Percentiles rank a stretch among this genome's conserved stretches.
These are phyloP conservation scores for Drosophila anomelani DNA, from an alignment of 2,888 invertebrate genomes.

Conservation along the genomic window DNA sequence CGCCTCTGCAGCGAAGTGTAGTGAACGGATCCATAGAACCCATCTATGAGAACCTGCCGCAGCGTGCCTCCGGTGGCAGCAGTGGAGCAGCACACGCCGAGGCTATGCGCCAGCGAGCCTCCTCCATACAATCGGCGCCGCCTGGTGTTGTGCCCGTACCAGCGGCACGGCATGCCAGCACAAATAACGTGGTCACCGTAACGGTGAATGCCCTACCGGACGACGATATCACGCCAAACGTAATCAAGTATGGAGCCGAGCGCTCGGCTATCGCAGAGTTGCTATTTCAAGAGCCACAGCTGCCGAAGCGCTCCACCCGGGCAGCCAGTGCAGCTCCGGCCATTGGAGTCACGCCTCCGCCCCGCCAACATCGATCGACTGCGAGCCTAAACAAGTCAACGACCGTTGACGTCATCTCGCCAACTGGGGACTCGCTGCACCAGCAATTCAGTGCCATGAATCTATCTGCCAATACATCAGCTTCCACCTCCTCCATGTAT, in stretches of 20 bases:
- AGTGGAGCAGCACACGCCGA: slow-evolving; percentile 50
- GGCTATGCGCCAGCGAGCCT: slow-evolving; percentile 85
- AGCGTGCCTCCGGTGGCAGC: slow-evolving; percentile 70
- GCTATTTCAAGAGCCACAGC: slow-evolving; percentile 75
- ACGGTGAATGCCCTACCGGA: slow-evolving; percentile 57
- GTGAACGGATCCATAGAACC: slow-evolving; percentile 88
- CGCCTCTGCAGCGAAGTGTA: slow-evolving; percentile 83
- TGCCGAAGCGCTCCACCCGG: slow-evolving; percentile 72
- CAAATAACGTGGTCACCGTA: slow-evolving; percentile 59
- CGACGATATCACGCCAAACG: slow-evolving; percentile 70
- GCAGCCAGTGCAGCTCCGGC: slow-evolving; percentile 81
- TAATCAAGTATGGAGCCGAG: slow-evolving; percentile 73
- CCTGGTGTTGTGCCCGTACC: slow-evolving; percentile 85
- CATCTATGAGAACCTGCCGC: slow-evolving; percentile 91
- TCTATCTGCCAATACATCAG: slow-evolving; percentile 74
- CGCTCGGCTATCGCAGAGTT: slow-evolving; percentile 78
- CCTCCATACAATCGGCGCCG: slow-evolving; percentile 90
- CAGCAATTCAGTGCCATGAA: slow-evolving; percentile 82
- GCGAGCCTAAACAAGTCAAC: slow-evolving; percentile 73
- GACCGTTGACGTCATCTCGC: slow-evolving; percentile 67
- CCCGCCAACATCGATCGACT: slow-evolving; percentile 78
- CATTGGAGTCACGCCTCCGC: slow-evolving; percentile 74
- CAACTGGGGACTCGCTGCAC: slow-evolving; percentile 67
- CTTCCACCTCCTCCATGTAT: slow-evolving; percentile 82
- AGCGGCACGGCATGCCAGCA: slow-evolving; percentile 53